Conservation (phyloP, 2,797 vertebrate species). For the Trachops cirrhosus region DNA sequence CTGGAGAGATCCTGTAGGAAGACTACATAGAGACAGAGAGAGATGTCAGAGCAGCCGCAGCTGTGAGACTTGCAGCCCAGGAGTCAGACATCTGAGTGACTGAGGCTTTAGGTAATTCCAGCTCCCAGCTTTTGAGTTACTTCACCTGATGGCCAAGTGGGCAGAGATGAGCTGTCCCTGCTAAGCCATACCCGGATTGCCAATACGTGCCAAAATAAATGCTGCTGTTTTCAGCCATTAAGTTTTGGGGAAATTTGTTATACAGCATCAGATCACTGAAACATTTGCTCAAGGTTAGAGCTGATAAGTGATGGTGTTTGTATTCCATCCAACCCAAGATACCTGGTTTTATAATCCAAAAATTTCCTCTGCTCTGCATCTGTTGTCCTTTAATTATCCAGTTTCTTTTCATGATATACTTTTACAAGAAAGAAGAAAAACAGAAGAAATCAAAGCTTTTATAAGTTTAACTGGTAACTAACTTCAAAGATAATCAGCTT, state of each 20-base stretch:
- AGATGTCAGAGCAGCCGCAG: neutral
- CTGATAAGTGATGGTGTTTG: neutral
- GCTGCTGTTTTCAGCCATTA: neutral
- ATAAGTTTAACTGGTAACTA: slow-evolving; percentile 16
- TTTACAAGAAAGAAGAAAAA: slow-evolving; percentile 38
- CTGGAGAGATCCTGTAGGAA: neutral
- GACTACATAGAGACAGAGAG: neutral
- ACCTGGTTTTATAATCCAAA: neutral
- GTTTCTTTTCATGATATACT: neutral
- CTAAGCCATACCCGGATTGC: neutral
- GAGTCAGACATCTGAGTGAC: neutral
- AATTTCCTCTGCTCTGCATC: neutral
- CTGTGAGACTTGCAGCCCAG: neutral
- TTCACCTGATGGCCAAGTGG: neutral
- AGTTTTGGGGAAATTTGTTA: neutral
- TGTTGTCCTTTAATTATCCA: neutral
- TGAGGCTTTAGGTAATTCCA: neutral
- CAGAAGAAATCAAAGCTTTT: slow-evolving; percentile 7
- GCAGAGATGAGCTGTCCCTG: neutral
- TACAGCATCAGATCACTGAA: neutral
- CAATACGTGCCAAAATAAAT: slow-evolving; percentile 41
- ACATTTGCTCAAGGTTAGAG: neutral
- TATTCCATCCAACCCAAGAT: neutral
- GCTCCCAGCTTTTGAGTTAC: neutral
- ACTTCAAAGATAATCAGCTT: neutral